Conservation (phyloP, 2,888 invertebrate genomes). For the Mactromeris polynyma region DNA sequence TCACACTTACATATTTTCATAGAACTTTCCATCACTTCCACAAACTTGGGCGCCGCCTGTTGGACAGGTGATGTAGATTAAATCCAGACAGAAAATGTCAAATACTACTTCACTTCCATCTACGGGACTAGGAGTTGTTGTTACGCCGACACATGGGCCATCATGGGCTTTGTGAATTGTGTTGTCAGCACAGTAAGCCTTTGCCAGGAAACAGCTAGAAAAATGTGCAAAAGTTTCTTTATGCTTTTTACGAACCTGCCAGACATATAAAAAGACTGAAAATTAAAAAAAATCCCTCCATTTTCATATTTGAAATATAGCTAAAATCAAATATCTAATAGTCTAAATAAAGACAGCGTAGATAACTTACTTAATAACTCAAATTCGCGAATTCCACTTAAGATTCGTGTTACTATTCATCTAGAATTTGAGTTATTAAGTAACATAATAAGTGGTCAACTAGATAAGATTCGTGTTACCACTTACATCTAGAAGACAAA, state of each 20-base stretch:
- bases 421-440: too few relatives aligned
- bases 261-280: too few relatives aligned
- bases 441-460: too few relatives aligned
- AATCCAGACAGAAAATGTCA: slow-evolving; percentile 65
- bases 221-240: background rate
- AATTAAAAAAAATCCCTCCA: too few relatives aligned
- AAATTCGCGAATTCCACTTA: too few relatives aligned
- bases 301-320: too few relatives aligned
- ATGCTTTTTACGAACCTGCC: background rate
- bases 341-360: too few relatives aligned
- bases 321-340: too few relatives aligned
- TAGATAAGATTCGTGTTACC: too few relatives aligned
- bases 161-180: slow-evolving; percentile 46
- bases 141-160: slow-evolving; percentile 35
- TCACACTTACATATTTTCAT: slow-evolving; percentile 61
- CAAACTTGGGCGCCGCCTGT: slow-evolving; percentile 47
- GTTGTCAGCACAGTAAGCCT: slow-evolving; percentile 54
- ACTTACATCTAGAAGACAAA: too few relatives aligned
- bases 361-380: too few relatives aligned
- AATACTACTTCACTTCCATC: slow-evolving; percentile 50
- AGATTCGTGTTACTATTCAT: too few relatives aligned
- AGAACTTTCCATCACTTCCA: slow-evolving; percentile 63
- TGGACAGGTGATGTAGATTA: slow-evolving; percentile 51
- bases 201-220: slow-evolving; percentile 56
- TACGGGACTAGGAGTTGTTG: slow-evolving; percentile 29